Evolutionary conservation across 2,888 invertebrate genomes (phyloP), one percentile per base, ranked within the genome.

Genomic region (Meiosimyza decipiens): DNA sequence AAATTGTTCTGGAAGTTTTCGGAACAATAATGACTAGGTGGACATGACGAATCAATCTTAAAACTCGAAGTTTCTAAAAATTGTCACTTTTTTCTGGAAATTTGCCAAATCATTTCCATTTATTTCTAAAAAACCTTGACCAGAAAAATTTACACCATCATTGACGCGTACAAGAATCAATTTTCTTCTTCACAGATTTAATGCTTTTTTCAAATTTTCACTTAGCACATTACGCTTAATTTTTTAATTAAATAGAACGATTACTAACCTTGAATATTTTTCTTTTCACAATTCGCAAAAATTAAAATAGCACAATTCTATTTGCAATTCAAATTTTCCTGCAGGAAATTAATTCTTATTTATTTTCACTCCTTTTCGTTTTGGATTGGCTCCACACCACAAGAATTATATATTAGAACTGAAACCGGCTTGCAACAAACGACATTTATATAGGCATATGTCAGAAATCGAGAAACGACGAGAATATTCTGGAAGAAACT

Each of bases 401-500:
- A 79, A 80, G 75, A 80, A 77, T 76, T 78, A 79, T 80, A 72
- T 78, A 75, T 77, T 75, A 77, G 75, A 78, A 86, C 81, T 85
- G 79, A 80, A 79, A 74, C 80, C 79, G 79, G 80, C 28, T 6
- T 65, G 33, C 9, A 63, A 51, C n/a, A 18, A 68, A 47, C 50
- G 71, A 52, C 77, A 57, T 33, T 78, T 82, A 80, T 84, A 84
- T 86, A 84, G 76, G 71, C 69, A 73, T 75, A 66, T 76, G 63
- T 40, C 75, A 76, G 77, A 79, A 70, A 76, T 79, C 80, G 74
- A 75, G 86, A 84, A 76, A 47, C 60, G 76, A 79, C 86, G 74
- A 76, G 85, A 84, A 76, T 71, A 54, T 82, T 85, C 85, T 81
- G 73, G 84, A 80, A 74, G 1, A 60, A 76, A 82, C 82, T 77